Conservation (phyloP, 2,113 vertebrate species). For the Charina bottae region DNA sequence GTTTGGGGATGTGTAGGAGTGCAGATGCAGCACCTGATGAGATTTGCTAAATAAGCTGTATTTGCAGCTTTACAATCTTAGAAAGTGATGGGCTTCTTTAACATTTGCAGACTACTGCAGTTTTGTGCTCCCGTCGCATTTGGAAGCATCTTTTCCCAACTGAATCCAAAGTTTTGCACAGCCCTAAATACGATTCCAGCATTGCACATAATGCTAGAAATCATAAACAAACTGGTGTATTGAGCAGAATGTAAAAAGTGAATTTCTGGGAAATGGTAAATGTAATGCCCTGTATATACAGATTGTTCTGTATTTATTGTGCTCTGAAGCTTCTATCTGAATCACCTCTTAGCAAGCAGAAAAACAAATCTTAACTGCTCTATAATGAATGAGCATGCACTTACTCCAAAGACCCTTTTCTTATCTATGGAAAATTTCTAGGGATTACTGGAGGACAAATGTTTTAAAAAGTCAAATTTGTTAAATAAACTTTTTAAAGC, state of each 20-base stretch:
- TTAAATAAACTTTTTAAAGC: accelerated
- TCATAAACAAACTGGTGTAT: constrained; percentile 12
- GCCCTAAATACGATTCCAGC: not conserved
- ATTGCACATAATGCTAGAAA: constrained; percentile 34
- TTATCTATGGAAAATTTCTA: constrained; percentile 15
- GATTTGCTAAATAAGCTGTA: not conserved
- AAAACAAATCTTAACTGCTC: constrained; percentile 19
- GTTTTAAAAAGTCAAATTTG: not conserved
- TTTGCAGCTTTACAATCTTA: not conserved
- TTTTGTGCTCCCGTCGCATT: not conserved
- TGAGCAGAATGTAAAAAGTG: not conserved
- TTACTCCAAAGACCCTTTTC: not conserved
- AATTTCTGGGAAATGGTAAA: not conserved
- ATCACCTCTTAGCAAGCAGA: constrained; percentile 19
- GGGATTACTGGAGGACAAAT: constrained; percentile 19
- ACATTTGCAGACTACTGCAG: not conserved
- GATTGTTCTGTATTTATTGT: not conserved
- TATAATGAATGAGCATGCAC: constrained; percentile 28
- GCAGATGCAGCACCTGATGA: not conserved
- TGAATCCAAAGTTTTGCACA: not conserved
- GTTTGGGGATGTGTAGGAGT: not conserved
- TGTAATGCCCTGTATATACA: accelerated
- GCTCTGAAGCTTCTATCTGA: not conserved
- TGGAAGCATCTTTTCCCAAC: not conserved
- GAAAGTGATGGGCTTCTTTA: not conserved